Evolutionary conservation across 2,797 vertebrate species (phyloP).

Genomic region (Artibeus lituratus): DNA sequence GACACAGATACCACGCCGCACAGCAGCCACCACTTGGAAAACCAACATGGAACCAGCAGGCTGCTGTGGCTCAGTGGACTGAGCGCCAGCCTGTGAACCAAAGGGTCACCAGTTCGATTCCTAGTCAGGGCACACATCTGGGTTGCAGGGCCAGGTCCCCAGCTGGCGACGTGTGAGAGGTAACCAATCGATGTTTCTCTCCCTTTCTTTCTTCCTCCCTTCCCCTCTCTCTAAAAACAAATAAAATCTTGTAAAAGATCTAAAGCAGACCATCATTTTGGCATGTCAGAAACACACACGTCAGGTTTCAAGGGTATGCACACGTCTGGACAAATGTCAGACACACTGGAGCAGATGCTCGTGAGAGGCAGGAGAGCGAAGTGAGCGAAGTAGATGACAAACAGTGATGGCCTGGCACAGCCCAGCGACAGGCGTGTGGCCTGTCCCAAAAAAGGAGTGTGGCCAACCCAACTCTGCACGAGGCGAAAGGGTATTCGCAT

Average conservation of each 20-base stretch:
- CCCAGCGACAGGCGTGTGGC: neutral
- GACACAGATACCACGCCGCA: rapidly evolving
- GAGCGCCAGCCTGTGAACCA: too few species aligned
- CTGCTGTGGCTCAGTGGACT: too few species aligned
- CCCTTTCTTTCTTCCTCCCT: too few species aligned
- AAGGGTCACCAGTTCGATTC: too few species aligned
- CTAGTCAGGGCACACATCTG: too few species aligned
- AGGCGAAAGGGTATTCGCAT: too few species aligned
- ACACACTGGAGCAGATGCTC: neutral
- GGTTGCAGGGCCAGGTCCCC: too few species aligned
- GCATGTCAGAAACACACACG: neutral
- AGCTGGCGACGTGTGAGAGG: too few species aligned
- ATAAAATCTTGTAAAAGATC: neutral
- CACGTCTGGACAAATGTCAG: neutral
- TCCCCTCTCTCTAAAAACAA: too few species aligned
- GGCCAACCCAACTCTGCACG: neutral
- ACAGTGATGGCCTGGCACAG: neutral
- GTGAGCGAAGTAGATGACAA: neutral
- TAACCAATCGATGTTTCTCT: too few species aligned
- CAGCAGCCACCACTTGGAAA: neutral
- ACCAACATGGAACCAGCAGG: neutral
- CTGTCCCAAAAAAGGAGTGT: neutral
- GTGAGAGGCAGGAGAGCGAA: neutral
- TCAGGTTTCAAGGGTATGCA: neutral
- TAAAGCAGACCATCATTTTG: neutral